phyloP scores from a whole-genome alignment of 2,888 invertebrate genomes.

The Strigamia maritima region DNA sequence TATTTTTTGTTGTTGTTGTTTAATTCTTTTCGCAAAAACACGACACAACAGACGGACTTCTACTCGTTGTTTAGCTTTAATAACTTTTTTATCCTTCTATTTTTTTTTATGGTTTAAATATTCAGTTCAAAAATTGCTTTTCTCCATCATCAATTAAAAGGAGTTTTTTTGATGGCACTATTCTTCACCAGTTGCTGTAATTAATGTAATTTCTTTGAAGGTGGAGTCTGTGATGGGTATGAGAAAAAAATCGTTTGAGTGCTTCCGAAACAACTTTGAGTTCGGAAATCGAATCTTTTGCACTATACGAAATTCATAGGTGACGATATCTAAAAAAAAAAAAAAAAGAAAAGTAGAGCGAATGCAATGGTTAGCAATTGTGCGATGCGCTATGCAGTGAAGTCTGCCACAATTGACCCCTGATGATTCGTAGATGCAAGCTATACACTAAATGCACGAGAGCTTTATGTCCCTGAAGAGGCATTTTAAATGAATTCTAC shows the following conservation, averaged over 20 bases:
- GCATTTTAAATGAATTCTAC: constrained; percentile 8
- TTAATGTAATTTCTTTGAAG: constrained; percentile 7
- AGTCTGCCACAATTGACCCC: constrained; percentile 28
- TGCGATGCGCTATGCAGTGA: background rate
- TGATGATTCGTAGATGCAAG: constrained; percentile 1
- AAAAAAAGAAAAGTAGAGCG: background rate
- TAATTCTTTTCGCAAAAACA: background rate
- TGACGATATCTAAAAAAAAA: background rate
- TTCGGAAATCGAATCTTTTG: constrained; percentile 26
- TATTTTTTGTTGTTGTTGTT: background rate
- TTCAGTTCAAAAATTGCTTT: constrained; percentile 20
- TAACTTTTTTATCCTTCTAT: background rate
- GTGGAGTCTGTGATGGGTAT: background rate
- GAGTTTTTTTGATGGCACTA: background rate
- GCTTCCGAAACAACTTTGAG: constrained; percentile 4
- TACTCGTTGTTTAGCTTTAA: background rate
- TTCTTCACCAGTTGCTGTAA: constrained; percentile 3
- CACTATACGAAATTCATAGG: background rate
- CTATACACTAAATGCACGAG: constrained; percentile 8
- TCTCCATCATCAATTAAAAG: constrained; percentile 7
- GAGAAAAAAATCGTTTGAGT: constrained; percentile 14
- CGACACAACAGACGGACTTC: background rate
- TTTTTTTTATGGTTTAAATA: background rate
- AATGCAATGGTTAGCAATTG: background rate
- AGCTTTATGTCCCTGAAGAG: constrained; percentile 8